A percentile compares a stretch with the other conserved stretches of the same genome.
Evolutionary conservation across 2,113 vertebrate species (phyloP).

Genomic region (Centrocercus urophasianus): DNA sequence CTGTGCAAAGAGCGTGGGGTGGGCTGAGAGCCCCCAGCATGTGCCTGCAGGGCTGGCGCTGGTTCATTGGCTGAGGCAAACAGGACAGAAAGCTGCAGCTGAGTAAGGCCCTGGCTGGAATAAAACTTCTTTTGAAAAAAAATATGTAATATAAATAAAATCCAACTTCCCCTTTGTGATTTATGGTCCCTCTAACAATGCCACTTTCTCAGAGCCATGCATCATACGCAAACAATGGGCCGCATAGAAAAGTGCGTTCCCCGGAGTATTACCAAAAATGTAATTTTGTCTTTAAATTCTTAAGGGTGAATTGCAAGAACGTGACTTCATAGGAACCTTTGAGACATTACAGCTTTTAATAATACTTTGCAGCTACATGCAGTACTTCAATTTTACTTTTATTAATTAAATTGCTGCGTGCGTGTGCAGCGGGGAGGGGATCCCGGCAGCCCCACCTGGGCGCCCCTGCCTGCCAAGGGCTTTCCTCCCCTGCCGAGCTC

Average conservation of each 20-base stretch:
- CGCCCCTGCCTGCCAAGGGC: neutral
- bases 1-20: neutral
- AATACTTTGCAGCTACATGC: constrained; percentile 73
- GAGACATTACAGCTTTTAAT: constrained; percentile 80
- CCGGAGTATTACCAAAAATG: constrained; percentile 74
- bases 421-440: constrained; percentile 13
- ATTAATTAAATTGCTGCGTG: constrained; percentile 76
- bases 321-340: constrained; percentile 81
- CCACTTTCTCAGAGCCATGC: constrained; percentile 74
- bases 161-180: constrained; percentile 58
- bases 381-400: constrained; percentile 74
- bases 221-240: constrained; percentile 76
- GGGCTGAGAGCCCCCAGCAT: neutral
- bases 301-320: constrained; percentile 77
- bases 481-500: neutral
- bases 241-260: constrained; percentile 69
- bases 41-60: fast-evolving
- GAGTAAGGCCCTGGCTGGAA: constrained; percentile 36
- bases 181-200: constrained; percentile 72
- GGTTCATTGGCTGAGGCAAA: neutral
- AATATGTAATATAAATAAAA: neutral
- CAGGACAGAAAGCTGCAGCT: neutral
- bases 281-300: constrained; percentile 83
- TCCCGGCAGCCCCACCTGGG: neutral
- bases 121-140: neutral